Evolutionary conservation across 2,888 invertebrate genomes (phyloP), one percentile per base, ranked within the genome.

Genomic region (Sphinx pinastri): DNA sequence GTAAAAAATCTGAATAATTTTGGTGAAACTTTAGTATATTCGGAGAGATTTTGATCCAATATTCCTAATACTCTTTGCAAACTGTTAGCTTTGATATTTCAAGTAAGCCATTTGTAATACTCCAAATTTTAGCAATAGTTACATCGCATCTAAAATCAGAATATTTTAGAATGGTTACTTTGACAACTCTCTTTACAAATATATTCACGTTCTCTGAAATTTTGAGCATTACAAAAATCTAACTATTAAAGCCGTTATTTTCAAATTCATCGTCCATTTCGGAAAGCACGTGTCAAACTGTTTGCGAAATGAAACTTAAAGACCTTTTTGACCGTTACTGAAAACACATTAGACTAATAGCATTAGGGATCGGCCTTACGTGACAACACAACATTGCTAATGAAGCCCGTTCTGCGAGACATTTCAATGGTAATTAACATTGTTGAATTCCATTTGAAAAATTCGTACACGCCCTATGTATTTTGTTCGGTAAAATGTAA

Each of bases 341-440:
- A 78, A 79, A 84, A 84, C 79, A 83, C 87, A 87, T 88, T 88
- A 87, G 77, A 68, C 76, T 87, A 88, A 88, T 87, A 81, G 81
- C 82, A 81, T 72, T 72, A 68, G 79, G 83, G 84, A 81, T 79
- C 70, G 78, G 76, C 85, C 85, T 79, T 78, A 80, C 83, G 81
- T 82, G 85, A 84, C 83, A 77, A 74, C 75, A 79, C 78, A 81
- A 79, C 77, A 72, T 71, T 77, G 74, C 73, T 78, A 81, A 80
- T 78, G 78, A 80, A 81, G 79, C 79, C 80, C 71, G 71, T 71
- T 67, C 72, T 74, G 74, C 67, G 75, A 74, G 70, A 71, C 71
- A 31, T 71, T 71, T 73, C 71, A 78, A 77, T 78, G 73, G 74
- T 78, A 72, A 71, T 72, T 68, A 73, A 70, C 67, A 68, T 47